Base-by-base conservation (phyloP, 2,113 vertebrate species). In the Dromaius novaehollandiae region DNA sequence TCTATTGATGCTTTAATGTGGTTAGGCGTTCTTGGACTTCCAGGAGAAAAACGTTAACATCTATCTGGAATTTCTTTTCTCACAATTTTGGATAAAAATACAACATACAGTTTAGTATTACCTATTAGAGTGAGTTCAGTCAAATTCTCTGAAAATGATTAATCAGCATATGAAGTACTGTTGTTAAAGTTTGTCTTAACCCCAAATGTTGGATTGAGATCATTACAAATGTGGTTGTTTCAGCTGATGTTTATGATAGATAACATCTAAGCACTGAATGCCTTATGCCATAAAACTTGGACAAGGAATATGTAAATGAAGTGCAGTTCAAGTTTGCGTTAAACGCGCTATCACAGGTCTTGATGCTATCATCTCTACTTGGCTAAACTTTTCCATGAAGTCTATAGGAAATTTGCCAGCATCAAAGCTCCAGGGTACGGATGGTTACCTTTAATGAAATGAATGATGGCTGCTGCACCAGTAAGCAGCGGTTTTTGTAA, bases 301-400 rank as follows among this genome's bases (percentile, higher is more conserved):
- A 69, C 0, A 6, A 53, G 44, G 36, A 73, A 63, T 7, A 18
- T 22, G 50, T 56, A 83, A 70, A 75, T 63, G 71, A 74, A 81
- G 40, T 32, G 70, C 46, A 46, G 89, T 61, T 26, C 13, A 51
- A 80, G 63, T 53, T 51, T 7, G 2, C 80, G 24, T 77, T 48
- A 30, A 78, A 65, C 17, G 20, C 0, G 0, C 83, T 46, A 36
- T 12, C 42, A 13, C 0, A 4, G 50, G 30, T 70, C 56, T 50
- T 50, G 7, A 8, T 65, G 21, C 16, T 64, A 16, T 48, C 38
- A 1, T 10, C 56, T 68, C 76, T 53, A 12, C 50, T 55, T 18
- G 61, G 74, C 60, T 81, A 32, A 56, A 61, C 46, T 40, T 51
- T 53, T 70, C 70, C 66, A 6, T 36, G n/a, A 56, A 55, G 75